These are phyloP conservation scores for Eilema griseolum DNA, from an alignment of 2,888 invertebrate genomes.

Conservation along the genomic window DNA sequence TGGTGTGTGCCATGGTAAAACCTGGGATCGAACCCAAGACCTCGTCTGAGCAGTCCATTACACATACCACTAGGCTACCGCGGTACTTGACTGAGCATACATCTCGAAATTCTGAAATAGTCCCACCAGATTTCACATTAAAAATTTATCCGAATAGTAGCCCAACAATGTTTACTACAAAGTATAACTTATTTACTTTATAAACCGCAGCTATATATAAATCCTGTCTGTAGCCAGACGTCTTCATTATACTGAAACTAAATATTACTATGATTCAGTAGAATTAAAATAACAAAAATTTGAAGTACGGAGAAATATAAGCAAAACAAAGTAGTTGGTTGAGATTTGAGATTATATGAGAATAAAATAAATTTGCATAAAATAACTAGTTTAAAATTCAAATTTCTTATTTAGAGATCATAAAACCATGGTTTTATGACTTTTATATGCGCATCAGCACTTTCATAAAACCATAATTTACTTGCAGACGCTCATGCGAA, in stretches of 20 bases:
- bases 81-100: too few relatives aligned
- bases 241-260: conserved; percentile 36
- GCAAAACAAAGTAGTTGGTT: conserved; percentile 23
- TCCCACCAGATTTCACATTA: background rate
- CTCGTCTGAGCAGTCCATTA: too few relatives aligned
- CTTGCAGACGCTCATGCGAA: background rate
- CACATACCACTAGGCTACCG: too few relatives aligned
- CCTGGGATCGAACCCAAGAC: too few relatives aligned
- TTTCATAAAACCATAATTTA: background rate
- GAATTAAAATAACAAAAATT: conserved; percentile 22
- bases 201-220: conserved; percentile 19
- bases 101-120: too few relatives aligned
- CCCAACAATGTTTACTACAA: conserved; percentile 9
- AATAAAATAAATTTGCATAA: conserved; percentile 25
- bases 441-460: background rate
- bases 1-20: too few relatives aligned
- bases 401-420: background rate
- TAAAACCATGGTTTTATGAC: background rate
- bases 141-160: background rate
- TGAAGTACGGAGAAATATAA: background rate
- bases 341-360: conserved; percentile 21
- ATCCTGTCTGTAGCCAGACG: conserved; percentile 22
- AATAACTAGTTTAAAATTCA: conserved; percentile 23
- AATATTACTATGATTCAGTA: conserved; percentile 26
- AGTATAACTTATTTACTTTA: conserved; percentile 20